A percentile compares a stretch with the other conserved stretches of the same genome.
Conservation (phyloP, 2,888 invertebrate species). For the Nectonema munidae region DNA sequence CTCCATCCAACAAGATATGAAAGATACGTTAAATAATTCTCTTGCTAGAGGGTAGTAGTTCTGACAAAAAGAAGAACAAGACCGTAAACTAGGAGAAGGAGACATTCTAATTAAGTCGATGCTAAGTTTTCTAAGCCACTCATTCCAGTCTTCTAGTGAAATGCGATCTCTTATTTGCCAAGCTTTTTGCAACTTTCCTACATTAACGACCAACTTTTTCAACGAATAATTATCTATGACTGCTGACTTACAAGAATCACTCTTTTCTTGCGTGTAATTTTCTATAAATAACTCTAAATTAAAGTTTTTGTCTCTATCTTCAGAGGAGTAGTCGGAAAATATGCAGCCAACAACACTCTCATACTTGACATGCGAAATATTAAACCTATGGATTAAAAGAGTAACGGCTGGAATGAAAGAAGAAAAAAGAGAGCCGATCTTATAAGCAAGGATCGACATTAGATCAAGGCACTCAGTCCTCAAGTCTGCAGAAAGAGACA, state of each 20-base stretch:
- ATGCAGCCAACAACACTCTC: too few relatives aligned
- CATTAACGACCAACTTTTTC: neutral
- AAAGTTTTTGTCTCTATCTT: too few relatives aligned
- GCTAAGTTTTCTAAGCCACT: conserved; percentile 65
- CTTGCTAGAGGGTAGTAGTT: conserved; percentile 69
- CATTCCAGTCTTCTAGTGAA: conserved; percentile 90
- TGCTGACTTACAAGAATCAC: too few relatives aligned
- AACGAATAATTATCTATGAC: neutral
- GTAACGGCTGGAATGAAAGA: too few relatives aligned
- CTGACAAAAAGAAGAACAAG: conserved; percentile 63
- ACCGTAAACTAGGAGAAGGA: conserved; percentile 63
- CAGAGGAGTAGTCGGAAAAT: too few relatives aligned
- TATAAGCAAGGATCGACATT: too few relatives aligned
- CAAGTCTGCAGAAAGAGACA: conserved; percentile 28
- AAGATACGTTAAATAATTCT: conserved; percentile 86
- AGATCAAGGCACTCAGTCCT: conserved; percentile 12
- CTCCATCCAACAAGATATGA: conserved; percentile 95
- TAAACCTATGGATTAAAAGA: too few relatives aligned
- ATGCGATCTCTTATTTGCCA: conserved; percentile 68
- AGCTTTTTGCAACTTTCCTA: conserved; percentile 28
- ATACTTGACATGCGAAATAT: too few relatives aligned
- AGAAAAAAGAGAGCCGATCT: too few relatives aligned
- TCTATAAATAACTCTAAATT: too few relatives aligned
- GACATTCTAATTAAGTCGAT: conserved; percentile 73
- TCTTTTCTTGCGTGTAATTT: too few relatives aligned